These are phyloP conservation scores for Nyctereutes procyonoides DNA, from an alignment of 2,113 vertebrate genomes.

Conservation along the genomic window DNA sequence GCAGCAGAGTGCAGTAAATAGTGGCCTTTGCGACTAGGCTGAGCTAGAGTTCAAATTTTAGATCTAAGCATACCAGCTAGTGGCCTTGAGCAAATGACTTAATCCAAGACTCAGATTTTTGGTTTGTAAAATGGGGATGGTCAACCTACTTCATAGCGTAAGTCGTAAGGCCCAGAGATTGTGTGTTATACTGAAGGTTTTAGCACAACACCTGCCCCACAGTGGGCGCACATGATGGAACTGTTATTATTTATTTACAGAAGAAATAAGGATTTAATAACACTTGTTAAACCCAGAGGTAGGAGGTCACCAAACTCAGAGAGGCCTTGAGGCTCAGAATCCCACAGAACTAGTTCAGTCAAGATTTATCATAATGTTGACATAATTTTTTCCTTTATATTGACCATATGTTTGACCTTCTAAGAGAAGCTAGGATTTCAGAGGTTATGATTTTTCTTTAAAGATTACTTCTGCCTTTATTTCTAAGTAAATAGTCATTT, in stretches of 20 bases:
- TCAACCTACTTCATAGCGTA: background rate
- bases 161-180: background rate
- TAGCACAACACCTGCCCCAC: fast-evolving
- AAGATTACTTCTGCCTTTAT: background rate
- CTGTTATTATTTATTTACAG: background rate
- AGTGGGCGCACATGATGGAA: fast-evolving
- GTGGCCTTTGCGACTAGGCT: no score
- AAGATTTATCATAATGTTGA: no score
- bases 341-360: fast-evolving
- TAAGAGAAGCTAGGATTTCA: background rate
- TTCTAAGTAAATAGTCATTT: background rate
- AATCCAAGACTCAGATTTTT: background rate
- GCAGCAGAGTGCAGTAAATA: background rate
- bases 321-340: background rate
- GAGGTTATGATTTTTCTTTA: background rate
- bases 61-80: background rate
- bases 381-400: background rate
- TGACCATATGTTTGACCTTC: background rate
- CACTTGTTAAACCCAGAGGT: background rate
- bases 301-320: background rate
- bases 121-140: background rate
- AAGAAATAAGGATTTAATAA: background rate
- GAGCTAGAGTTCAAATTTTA: background rate
- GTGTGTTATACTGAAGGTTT: background rate
- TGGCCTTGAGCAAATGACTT: background rate